Evolutionary conservation across 2,113 vertebrate genomes (phyloP).

Genomic region (Lathamus discolor): DNA sequence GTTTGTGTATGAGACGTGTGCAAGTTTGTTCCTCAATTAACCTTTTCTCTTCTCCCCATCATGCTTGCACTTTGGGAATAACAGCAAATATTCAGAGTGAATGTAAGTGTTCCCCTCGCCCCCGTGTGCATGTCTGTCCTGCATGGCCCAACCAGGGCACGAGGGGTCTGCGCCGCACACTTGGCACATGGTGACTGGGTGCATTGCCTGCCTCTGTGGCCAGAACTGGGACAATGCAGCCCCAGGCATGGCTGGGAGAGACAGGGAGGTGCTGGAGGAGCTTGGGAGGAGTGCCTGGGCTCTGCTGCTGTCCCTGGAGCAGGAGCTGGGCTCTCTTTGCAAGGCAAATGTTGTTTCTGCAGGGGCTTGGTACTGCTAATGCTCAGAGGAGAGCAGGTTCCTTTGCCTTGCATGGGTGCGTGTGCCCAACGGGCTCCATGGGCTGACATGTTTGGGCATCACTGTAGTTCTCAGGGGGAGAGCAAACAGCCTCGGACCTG

Average conservation of each 20-base stretch:
- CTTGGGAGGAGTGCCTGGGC: not conserved
- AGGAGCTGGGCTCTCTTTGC: not conserved
- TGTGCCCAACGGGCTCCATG: not conserved
- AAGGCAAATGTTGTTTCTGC: accelerated
- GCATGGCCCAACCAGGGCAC: not conserved
- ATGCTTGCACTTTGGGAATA: slow-evolving; percentile 81
- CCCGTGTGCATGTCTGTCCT: not conserved
- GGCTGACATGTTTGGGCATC: accelerated
- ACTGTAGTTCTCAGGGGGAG: not conserved
- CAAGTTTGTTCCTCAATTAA: slow-evolving; percentile 1
- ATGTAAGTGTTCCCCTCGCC: slow-evolving; percentile 82
- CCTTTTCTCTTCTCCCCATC: slow-evolving; percentile 18
- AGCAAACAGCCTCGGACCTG: not conserved
- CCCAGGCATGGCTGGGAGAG: not conserved
- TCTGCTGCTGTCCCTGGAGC: not conserved
- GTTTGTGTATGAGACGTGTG: accelerated
- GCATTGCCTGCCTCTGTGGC: accelerated
- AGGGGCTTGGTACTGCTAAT: not conserved
- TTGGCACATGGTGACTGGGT: accelerated
- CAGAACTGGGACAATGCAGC: not conserved
- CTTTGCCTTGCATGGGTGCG: accelerated
- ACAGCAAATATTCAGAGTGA: slow-evolving; percentile 95
- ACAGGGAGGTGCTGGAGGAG: not conserved
- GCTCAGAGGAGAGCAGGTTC: not conserved
- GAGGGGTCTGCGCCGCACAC: not conserved